These are phyloP conservation scores for Clanis bilineata DNA, from an alignment of 2,888 invertebrate genomes.

Conservation along the genomic window DNA sequence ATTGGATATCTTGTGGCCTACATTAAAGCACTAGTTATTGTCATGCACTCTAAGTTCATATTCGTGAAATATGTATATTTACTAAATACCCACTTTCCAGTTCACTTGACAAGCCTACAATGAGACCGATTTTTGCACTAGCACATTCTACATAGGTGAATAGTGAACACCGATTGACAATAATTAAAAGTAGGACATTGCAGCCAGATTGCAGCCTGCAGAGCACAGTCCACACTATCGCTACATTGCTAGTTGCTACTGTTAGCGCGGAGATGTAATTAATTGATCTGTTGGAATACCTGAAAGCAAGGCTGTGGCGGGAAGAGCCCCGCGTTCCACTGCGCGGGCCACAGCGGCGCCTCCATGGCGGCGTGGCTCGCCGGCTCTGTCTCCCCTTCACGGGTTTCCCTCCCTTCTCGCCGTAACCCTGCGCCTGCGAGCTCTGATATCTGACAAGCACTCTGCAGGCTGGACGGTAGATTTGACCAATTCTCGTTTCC, in stretches of 20 bases:
- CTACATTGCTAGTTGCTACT: conserved; percentile 52
- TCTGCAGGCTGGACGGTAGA: conserved; percentile 84
- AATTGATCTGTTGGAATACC: conserved; percentile 83
- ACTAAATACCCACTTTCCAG: conserved; percentile 25
- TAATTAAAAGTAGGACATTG: conserved; percentile 28
- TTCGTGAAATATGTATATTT: conserved; percentile 36
- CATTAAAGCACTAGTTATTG: conserved; percentile 76
- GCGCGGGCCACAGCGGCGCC: conserved; percentile 67
- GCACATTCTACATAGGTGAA: conserved; percentile 36
- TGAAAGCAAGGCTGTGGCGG: conserved; percentile 79
- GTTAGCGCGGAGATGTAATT: conserved; percentile 59
- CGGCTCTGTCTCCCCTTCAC: conserved; percentile 45
- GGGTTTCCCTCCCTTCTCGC: conserved; percentile 44
- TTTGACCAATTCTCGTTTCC: conserved; percentile 84
- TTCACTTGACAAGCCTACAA: conserved; percentile 39
- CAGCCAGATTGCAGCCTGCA: conserved; percentile 27
- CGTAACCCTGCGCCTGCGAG: conserved; percentile 61
- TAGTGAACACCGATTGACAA: conserved; percentile 30
- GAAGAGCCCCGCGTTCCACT: conserved; percentile 71
- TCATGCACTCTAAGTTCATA: conserved; percentile 70
- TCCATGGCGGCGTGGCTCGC: conserved; percentile 45
- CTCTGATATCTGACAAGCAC: conserved; percentile 85
- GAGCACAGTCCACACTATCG: conserved; percentile 48
- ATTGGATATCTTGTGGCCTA: conserved; percentile 20
- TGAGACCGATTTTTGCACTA: conserved; percentile 58